Base-by-base conservation (phyloP, 2,113 vertebrate genomes). In the Calidris pygmaea region DNA sequence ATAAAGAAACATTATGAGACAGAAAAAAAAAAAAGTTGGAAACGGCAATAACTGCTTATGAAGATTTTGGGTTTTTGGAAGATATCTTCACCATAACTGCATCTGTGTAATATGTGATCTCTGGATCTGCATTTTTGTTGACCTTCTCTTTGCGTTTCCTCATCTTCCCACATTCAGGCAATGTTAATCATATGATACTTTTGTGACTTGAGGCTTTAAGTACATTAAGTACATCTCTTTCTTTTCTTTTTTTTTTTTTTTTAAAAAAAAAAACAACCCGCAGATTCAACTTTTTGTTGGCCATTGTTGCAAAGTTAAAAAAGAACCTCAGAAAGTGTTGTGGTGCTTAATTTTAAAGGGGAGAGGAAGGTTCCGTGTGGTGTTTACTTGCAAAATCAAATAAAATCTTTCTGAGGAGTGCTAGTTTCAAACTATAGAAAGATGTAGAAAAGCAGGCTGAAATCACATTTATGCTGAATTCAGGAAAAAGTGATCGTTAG, bases 61-160 rank as follows among this genome's bases (percentile, higher is more conserved):
- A 89, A 45, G 29, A 55, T 43, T 78, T 66, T 26, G 56, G 9
- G 1, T 1, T 4, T 87, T 81, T 76, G 21, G 24, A 81, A 35
- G 10, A 3, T 48, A n/a, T 37, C 50, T 87, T 85, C 24, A 47
- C 60, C 29, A 1, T 72, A 47, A 30, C 48, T 79, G 3, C 1
- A 0, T 87, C 21, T 37, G 7, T 60, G 14, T 47, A 52, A 14
- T 35, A 1, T 53, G 32, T 39, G 35, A 67, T 89, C n/a, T 82
- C 22, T 63, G 71, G 26, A 52, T 66, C 78, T 67, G 32, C 2
- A 0, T 73, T 79, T 4, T 0, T 68, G 34, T n/a, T 78, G 37
- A 35, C 65, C 73, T 85, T 92, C 29, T 80, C 48, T 89, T 93
- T 90, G 71, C 16, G 10, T 88, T 96, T 94, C 82, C 67, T 90